Percentiles rank a stretch among this genome's conserved stretches.
phyloP scores from a whole-genome alignment of 2,797 vertebrate species.

The Hippoglossus hippoglossus region DNA sequence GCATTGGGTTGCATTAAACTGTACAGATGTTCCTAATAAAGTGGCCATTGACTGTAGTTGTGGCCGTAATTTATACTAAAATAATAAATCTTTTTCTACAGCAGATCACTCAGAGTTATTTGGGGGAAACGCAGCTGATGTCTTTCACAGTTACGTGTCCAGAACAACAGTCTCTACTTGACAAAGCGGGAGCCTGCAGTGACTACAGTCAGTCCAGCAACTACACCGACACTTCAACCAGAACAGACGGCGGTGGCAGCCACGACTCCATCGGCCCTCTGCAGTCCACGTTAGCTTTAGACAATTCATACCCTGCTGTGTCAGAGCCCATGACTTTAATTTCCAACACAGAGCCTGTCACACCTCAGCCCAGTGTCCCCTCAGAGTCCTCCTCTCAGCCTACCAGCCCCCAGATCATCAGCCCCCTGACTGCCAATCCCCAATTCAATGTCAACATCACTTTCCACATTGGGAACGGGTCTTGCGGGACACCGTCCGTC shows the following conservation, averaged over 20 bases:
- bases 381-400: slow-evolving; percentile 62
- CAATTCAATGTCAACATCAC: slow-evolving; percentile 79
- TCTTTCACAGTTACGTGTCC: slow-evolving; percentile 16
- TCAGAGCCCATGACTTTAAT: slow-evolving; percentile 60
- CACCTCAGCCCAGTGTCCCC: slow-evolving; percentile 25
- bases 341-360: slow-evolving; percentile 40
- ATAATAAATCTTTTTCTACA: slow-evolving; percentile 13
- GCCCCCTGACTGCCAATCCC: slow-evolving; percentile 64
- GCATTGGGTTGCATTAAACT: neutral
- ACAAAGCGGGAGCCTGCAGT: slow-evolving; percentile 41
- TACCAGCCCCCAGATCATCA: slow-evolving; percentile 60
- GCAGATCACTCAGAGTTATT: slow-evolving; percentile 40
- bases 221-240: slow-evolving; percentile 31
- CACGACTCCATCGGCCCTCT: slow-evolving; percentile 47
- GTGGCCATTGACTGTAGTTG: neutral
- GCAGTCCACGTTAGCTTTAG: slow-evolving; percentile 32
- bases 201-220: slow-evolving; percentile 42
- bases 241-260: slow-evolving; percentile 42
- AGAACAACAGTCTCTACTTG: slow-evolving; percentile 67
- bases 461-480: slow-evolving; percentile 68
- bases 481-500: slow-evolving; percentile 52
- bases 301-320: slow-evolving; percentile 35
- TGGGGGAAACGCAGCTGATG: slow-evolving; percentile 16
- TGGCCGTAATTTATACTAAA: neutral
- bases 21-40: too few relatives aligned